Base-by-base conservation (phyloP, 2,113 vertebrate species). In the Anhinga rufa region DNA sequence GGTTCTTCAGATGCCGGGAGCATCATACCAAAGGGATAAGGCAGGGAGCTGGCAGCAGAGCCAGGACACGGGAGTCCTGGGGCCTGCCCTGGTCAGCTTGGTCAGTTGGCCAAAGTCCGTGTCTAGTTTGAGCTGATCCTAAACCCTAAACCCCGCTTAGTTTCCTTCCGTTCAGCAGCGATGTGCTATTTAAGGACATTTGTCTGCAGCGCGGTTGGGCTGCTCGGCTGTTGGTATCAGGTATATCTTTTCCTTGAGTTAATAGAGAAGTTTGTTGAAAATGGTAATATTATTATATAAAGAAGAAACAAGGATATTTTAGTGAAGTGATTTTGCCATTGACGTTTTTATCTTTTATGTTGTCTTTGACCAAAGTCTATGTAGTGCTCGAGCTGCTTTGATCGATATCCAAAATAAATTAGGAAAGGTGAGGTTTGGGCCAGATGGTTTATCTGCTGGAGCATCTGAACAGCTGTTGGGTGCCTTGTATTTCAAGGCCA, bases 371-470 rank as follows among this genome's bases (percentile, higher is more conserved):
- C 90, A 5, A 86, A 93, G 17, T 31, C 79, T 75, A 14, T 14
- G 78, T 10, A 40, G 25, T 0, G 28, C 81, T 8, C 0, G 9
- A 38, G 71, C 55, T 71, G 90, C 95, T 97, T 97, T 96, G 96
- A 97, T 96, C 26, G 6, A 69, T 86, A 9, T 81, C 96, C 96
- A 96, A 72, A 87, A 78, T 9, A 76, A 86, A 89, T 4, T 4
- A 66, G 95, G 82, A 36, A 49, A 96, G 96, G 95, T 84, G 88
- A 96, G 95, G 60, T 82, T 87, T 16, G 94, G 93, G 82, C 93
- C 94, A 86, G 94, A 44, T 88, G 80, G 69, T 93, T 97, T 97
- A 96, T 97, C 95, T 94, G 74, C 69, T 17, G 44, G 86, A 96
- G 77, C 92, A 93, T 97, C 97, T 93, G 21, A 82, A 77, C 92